Percentiles rank a stretch among this genome's conserved stretches.
Conservation (phyloP, 1,140 invertebrate genomes). For the Pseudomyrmex pallidus region DNA sequence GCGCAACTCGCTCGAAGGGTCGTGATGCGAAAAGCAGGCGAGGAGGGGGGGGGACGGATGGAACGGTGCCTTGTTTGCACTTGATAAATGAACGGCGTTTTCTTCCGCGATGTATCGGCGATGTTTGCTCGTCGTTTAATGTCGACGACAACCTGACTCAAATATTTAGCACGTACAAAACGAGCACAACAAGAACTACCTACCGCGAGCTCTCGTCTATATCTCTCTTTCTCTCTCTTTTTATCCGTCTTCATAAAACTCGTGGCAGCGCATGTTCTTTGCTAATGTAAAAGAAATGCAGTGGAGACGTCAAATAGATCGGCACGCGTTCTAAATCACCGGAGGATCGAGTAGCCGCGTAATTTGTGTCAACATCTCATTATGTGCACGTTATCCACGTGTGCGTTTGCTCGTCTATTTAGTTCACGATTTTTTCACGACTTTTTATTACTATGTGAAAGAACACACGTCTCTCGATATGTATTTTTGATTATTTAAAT, state of each 20-base stretch:
- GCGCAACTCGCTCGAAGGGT: conserved; percentile 26
- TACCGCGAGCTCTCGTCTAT: conserved; percentile 26
- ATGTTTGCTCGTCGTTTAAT: conserved; percentile 60
- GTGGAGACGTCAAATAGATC: neutral
- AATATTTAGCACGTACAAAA: conserved; percentile 61
- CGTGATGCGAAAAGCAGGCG: neutral
- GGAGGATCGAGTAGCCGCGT: neutral
- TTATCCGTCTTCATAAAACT: conserved; percentile 21
- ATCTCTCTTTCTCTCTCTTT: neutral
- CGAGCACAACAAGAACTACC: conserved; percentile 47
- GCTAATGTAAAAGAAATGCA: conserved; percentile 19
- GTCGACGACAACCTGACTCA: conserved; percentile 56
- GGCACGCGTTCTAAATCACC: conserved; percentile 7
- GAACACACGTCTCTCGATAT: neutral
- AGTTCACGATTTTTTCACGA: too few species aligned
- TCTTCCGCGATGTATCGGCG: conserved; percentile 47
- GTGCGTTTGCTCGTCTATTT: too few species aligned
- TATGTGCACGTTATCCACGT: too few species aligned
- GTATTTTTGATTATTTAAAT: neutral
- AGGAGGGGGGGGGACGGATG: neutral
- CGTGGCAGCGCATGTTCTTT: conserved; percentile 19
- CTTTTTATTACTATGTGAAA: too few species aligned
- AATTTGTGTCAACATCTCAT: too few species aligned
- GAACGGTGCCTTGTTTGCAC: conserved; percentile 52
- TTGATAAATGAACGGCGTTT: conserved; percentile 53